Evolutionary conservation across 2,888 invertebrate species (phyloP), one percentile per base, ranked within the genome.

Genomic region (Malthinus seriepunctatus): DNA sequence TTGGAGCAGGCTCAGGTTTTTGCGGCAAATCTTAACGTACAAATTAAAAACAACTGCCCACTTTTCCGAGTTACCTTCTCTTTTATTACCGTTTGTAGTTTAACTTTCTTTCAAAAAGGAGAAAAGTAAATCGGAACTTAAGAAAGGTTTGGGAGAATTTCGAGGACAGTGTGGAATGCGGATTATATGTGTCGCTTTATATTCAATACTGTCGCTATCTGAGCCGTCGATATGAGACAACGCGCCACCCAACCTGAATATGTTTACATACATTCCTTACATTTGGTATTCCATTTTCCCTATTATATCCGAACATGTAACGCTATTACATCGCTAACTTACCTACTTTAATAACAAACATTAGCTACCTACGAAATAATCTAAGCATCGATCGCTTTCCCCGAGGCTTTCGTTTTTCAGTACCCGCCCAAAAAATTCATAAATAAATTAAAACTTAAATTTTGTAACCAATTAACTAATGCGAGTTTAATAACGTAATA

Each of bases 1-100:
- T 73, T 71, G 69, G 71, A 67, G 69, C 70, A 64, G 69, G 69
- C 70, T 71, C 67, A 65, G 69, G 70, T 72, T 61, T 61, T 61
- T 60, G 56, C 52, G 46, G 55, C 49, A 56, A 56, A 74, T 73
- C 74, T 75, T 72, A 73, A 73, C 75, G 73, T 74, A 73, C 71
- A 75, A 75, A 75, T 74, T 75, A 73, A 61, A 61, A 23, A 61
- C 46, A 56, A 61, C 56, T 61, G 60, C 46, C 52, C 60, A 53
- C 49, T 53, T 61, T 56, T 50, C 56, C 44, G 51, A 52, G 56
- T 56, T 56, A 51, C 60, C 56, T 56, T 23, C 56, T 42, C n/a
- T 51, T 42, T 32, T 56, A 59, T 59, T 53, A 59, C 23, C 23
- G 3, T 23, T 23, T 23, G 23, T 23, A 23, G 23, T 23, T 23